Evolutionary conservation across 2,888 invertebrate genomes (phyloP).

Genomic region (Platerodrilus igneus): DNA sequence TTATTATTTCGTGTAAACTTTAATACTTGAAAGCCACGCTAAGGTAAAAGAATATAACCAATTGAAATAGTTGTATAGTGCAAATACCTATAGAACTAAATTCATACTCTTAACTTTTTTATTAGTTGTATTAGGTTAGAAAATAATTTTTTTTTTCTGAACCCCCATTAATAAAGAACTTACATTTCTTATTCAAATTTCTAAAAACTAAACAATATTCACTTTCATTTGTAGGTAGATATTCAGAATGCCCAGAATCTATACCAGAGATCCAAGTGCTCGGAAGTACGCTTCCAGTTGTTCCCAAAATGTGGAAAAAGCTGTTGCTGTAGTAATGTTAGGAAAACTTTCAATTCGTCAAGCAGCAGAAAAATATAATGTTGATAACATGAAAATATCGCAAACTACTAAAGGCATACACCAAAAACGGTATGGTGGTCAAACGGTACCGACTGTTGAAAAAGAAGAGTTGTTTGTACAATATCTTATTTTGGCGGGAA

Average conservation of each 20-base stretch:
- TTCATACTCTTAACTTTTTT: no score
- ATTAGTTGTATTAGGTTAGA: no score
- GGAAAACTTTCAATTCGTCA: background rate
- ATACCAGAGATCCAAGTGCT: background rate
- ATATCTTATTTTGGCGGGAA: conserved; percentile 12
- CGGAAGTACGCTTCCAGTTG: background rate
- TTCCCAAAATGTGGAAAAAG: background rate
- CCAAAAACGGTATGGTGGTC: conserved; percentile 12
- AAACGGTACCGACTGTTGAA: conserved; percentile 8
- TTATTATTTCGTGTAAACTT: no score
- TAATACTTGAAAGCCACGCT: no score
- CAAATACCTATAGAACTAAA: no score
- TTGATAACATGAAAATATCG: conserved; percentile 1
- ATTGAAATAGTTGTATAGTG: no score
- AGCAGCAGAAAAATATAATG: conserved; percentile 1
- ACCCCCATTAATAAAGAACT: no score
- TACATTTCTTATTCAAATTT: no score
- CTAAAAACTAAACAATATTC: no score
- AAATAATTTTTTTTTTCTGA: no score
- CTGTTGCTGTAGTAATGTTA: background rate
- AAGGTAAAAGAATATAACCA: no score
- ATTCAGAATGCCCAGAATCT: background rate
- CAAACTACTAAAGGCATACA: background rate
- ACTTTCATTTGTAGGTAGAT: no score
- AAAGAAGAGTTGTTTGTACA: conserved; percentile 11